phyloP scores from a whole-genome alignment of 2,888 invertebrate genomes.

The Cinara cedri region DNA sequence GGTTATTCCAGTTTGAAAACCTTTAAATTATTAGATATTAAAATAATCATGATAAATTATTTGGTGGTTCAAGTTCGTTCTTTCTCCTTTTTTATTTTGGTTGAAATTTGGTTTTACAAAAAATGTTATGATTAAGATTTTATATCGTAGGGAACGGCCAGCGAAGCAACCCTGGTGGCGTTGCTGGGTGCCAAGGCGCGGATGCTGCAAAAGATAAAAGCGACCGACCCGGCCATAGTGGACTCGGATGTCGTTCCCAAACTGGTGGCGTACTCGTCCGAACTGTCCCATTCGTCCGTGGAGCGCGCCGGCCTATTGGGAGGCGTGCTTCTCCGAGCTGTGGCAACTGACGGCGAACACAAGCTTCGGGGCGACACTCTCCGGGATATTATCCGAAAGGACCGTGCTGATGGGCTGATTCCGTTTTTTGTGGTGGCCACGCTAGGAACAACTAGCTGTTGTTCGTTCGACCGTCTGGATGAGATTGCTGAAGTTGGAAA shows the following conservation, averaged over 20 bases:
- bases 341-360: slow-evolving; percentile 76
- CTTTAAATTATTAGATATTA: too few species aligned
- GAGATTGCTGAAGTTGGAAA: slow-evolving; percentile 76
- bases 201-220: slow-evolving; percentile 72
- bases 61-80: too few species aligned
- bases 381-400: slow-evolving; percentile 80
- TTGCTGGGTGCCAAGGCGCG: slow-evolving; percentile 87
- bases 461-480: slow-evolving; percentile 83
- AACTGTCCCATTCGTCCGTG: slow-evolving; percentile 88
- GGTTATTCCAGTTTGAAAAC: too few species aligned
- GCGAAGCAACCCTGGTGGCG: slow-evolving; percentile 91
- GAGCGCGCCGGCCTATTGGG: slow-evolving; percentile 90
- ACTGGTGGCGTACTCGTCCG: slow-evolving; percentile 85
- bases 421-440: slow-evolving; percentile 93
- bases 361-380: slow-evolving; percentile 78
- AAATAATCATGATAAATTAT: too few species aligned
- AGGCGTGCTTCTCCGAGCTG: slow-evolving; percentile 78
- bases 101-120: not conserved
- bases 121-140: too few species aligned
- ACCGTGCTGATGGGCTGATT: slow-evolving; percentile 85
- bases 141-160: slow-evolving; percentile 80
- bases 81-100: not conserved
- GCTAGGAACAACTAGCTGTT: slow-evolving; percentile 85
- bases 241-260: slow-evolving; percentile 77
- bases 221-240: slow-evolving; percentile 76